Base-by-base conservation (phyloP, 2,888 invertebrate genomes). In the Parascotia fuliginaria region DNA sequence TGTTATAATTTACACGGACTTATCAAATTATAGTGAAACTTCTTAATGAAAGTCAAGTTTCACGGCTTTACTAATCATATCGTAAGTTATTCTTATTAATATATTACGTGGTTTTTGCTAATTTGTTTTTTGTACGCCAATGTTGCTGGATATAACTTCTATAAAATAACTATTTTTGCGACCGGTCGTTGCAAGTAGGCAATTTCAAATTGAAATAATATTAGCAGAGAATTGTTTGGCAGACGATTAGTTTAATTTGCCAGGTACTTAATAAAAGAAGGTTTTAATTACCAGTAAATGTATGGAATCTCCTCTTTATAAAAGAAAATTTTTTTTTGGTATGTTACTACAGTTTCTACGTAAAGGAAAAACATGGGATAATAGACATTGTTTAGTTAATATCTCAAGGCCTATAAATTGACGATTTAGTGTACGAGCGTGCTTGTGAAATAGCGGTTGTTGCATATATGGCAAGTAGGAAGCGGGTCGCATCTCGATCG, bases 381-480 rank as follows among this genome's bases (percentile, higher is more conserved):
- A 51, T 53, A 49, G 32, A 53, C 34, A 53, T 56, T 60, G 44
- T 60, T 65, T 54, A 9, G 15, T 51, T 45, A 59, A 53, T 44
- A 67, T 48, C 52, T 64, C 55, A 36, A 52, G 46, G 43, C 19
- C 32, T 33, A 44, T 59, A 59, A 56, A 68, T 67, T 59, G 53
- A 54, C 42, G 44, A 67, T 60, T 56, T n/a, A n/a, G n/a, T 63
- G 63, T 59, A 59, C 59, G 64, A 56, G 69, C 71, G 55, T 62
- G 64, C 52, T 63, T 55, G 67, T 65, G 74, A 58, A 73, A 75
- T 77, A 80, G 79, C 71, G 64, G 75, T 67, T 73, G 60, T 72
- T 72, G 74, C 88, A 73, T 88, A 87, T 87, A 91, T 77, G 89
- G 90, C 79, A 73, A 83, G 79, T 77, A 83, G 86, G 88, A 87